These are phyloP conservation scores for Nautilus pompilius DNA, from an alignment of 1,140 invertebrate species.

Conservation along the genomic window DNA sequence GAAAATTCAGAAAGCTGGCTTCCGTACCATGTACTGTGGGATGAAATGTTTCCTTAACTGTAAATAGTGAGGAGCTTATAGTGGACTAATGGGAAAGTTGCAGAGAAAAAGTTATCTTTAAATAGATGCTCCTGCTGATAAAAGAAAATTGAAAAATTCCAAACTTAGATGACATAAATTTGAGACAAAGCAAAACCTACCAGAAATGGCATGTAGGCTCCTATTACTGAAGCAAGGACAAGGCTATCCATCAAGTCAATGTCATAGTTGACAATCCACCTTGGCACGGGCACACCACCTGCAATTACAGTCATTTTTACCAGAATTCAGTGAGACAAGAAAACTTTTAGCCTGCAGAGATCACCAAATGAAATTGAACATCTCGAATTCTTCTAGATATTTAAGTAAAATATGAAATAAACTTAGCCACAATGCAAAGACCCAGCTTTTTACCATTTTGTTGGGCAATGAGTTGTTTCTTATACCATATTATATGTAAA, in stretches of 20 bases:
- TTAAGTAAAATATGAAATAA: too few species aligned
- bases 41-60: not conserved
- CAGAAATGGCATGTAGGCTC: conserved; percentile 54
- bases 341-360: not conserved
- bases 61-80: not conserved
- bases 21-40: too few species aligned
- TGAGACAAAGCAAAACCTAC: conserved; percentile 20
- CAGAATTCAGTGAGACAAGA: not conserved
- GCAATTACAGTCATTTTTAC: too few species aligned
- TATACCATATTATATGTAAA: too few species aligned
- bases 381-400: too few species aligned
- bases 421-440: too few species aligned
- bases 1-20: too few species aligned
- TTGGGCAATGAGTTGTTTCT: too few species aligned
- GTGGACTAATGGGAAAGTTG: not conserved
- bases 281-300: conserved; percentile 45
- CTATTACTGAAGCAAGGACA: conserved; percentile 49
- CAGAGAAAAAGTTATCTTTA: not conserved
- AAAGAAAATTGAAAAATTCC: not conserved
- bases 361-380: too few species aligned
- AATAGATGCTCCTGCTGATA: not conserved
- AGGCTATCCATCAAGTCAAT: conserved; percentile 55
- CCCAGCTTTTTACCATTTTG: too few species aligned
- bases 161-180: not conserved
- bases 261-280: conserved; percentile 58